Percentiles rank a stretch among this genome's conserved stretches.
These are phyloP conservation scores for Electrona antarctica DNA, from an alignment of 2,113 vertebrate species.

Conservation along the genomic window DNA sequence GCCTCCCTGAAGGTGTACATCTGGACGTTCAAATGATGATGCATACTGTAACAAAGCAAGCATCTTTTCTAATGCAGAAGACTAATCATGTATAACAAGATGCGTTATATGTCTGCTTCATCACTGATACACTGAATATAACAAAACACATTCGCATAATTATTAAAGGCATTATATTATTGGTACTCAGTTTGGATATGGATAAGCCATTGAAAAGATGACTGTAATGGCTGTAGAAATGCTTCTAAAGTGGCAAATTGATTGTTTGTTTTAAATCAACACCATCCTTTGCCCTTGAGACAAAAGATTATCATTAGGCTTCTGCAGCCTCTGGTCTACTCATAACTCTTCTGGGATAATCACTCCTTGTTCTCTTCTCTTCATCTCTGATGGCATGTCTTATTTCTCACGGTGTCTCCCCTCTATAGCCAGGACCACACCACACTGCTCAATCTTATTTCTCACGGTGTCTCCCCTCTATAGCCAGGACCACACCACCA, in stretches of 20 bases:
- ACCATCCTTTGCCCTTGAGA: slow-evolving; percentile 27
- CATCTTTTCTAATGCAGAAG: slow-evolving; percentile 23
- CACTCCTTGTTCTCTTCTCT: slow-evolving; percentile 20
- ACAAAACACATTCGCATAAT: slow-evolving; percentile 8
- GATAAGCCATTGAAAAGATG: too few relatives aligned
- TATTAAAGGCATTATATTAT: slow-evolving; percentile 29
- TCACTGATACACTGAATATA: slow-evolving; percentile 10
- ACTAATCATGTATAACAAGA: slow-evolving; percentile 24
- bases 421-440: too few relatives aligned
- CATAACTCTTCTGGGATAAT: slow-evolving; percentile 39
- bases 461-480: neutral
- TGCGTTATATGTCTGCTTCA: slow-evolving; percentile 5
- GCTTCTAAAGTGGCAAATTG: slow-evolving; percentile 43
- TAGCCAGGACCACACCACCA: too few relatives aligned
- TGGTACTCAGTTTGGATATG: too few relatives aligned
- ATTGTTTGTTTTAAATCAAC: slow-evolving; percentile 36
- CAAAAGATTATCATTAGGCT: slow-evolving; percentile 25
- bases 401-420: neutral
- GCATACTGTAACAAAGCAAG: slow-evolving; percentile 29
- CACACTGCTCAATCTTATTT: neutral
- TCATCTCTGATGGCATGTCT: neutral
- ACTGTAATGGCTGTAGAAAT: slow-evolving; percentile 31
- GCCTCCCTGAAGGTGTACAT: slow-evolving; percentile 52
- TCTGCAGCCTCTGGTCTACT: slow-evolving; percentile 19
- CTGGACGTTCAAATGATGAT: slow-evolving; percentile 43